Conservation (phyloP, 2,797 vertebrate species). For the Sebastes diploproa region DNA sequence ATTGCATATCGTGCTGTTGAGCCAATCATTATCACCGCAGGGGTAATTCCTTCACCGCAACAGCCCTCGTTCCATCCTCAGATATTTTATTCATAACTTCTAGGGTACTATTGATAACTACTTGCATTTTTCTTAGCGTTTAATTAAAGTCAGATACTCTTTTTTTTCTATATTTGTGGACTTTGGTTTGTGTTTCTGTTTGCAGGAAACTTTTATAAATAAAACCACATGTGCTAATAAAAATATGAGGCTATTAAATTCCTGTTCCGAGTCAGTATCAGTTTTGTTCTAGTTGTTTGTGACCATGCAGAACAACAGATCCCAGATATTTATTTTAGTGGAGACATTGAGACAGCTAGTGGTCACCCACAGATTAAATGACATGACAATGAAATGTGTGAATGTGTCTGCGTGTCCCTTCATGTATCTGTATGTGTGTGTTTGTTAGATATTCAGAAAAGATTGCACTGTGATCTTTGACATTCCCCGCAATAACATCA, state of each 20-base stretch:
- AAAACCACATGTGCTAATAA: neutral
- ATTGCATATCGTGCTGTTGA: no score
- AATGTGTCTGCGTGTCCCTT: neutral
- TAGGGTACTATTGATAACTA: neutral
- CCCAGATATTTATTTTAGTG: neutral
- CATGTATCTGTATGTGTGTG: neutral
- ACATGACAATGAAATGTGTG: neutral
- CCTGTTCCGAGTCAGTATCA: neutral
- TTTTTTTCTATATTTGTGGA: neutral
- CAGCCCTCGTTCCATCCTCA: no score
- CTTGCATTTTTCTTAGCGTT: neutral
- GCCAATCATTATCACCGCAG: no score
- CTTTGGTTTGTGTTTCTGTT: neutral
- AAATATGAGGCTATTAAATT: neutral
- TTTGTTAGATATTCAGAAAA: neutral
- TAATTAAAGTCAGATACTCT: neutral
- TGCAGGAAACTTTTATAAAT: neutral
- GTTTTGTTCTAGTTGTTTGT: neutral
- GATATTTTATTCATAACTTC: neutral
- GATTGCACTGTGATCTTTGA: neutral
- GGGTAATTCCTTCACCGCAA: no score
- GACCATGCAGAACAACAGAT: neutral
- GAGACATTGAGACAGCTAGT: neutral
- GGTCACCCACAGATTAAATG: constrained; percentile 3
- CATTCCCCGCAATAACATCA: neutral